These are phyloP conservation scores for Andinoacara biseriatus DNA, from an alignment of 2,113 vertebrate genomes.

Conservation along the genomic window DNA sequence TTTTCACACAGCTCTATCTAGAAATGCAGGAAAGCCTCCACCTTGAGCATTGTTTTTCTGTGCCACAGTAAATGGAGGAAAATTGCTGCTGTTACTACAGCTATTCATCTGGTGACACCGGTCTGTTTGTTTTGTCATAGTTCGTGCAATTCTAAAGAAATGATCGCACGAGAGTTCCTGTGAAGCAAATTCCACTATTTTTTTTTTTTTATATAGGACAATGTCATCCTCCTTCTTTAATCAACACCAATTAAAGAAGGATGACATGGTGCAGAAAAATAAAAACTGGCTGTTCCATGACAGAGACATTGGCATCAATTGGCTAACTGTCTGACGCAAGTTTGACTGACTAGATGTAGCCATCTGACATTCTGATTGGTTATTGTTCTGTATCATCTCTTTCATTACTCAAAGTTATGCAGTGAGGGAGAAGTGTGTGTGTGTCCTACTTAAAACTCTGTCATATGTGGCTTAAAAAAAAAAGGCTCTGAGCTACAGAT, in stretches of 20 bases:
- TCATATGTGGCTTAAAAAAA: constrained; percentile 4
- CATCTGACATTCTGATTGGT: not conserved
- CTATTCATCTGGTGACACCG: constrained; percentile 2
- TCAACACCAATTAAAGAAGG: not conserved
- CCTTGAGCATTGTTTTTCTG: constrained; percentile 25
- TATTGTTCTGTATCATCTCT: not conserved
- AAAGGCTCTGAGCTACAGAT: not conserved
- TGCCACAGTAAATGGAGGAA: constrained; percentile 1
- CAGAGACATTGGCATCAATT: not conserved
- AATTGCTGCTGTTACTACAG: not conserved
- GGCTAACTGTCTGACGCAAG: not conserved
- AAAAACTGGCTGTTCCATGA: not conserved
- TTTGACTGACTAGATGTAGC: not conserved
- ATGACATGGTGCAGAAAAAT: not conserved
- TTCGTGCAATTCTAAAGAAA: not conserved
- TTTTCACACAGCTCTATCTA: constrained; percentile 19
- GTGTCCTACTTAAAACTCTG: constrained; percentile 21
- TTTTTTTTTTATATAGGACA: not conserved
- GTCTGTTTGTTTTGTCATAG: not conserved
- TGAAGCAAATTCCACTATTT: not conserved
- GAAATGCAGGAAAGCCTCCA: constrained; percentile 23
- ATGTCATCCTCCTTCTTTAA: not conserved
- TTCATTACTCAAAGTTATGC: not conserved
- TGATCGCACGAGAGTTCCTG: not conserved
- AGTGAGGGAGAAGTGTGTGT: not conserved